Evolutionary conservation across 2,888 invertebrate species (phyloP), one percentile per base, ranked within the genome.

Genomic region (Drosophila paucipuncta): DNA sequence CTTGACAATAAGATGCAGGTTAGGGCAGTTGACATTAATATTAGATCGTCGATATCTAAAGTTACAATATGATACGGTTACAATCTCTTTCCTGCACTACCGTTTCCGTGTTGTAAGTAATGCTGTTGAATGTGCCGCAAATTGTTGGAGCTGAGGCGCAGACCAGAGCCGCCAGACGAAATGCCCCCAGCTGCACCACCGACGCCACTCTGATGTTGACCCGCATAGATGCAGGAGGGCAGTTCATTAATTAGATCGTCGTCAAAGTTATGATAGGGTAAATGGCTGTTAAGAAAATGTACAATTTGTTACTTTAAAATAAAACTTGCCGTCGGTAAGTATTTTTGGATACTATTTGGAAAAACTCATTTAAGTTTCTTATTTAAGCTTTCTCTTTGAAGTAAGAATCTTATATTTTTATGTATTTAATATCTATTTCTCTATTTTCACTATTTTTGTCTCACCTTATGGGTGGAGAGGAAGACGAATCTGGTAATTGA

Each of bases 181-280:
- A 70, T 73, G 60, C 78, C 76, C 10, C 83, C 54, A 33, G 73
- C 59, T 18, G 73, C 75, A 37, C 80, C 75, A 18, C 71, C 65
- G 63, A 78, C 82, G 4, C 74, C 79, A n/a, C 82, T 68, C 92
- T 83, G 94, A 84, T 93, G 95, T 73, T 94, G 96, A 81, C 93
- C 95, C 82, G 93, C 97, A 92, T 97, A 97, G 68, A 97, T 96
- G 92, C 97, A 97, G 49, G 97, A 97, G 0, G 97, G 97, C 80
- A 97, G 94, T 84, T 97, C 97, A 57, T 92, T 93, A 18, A 96
- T 95, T 89, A 95, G 93, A 91, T 96, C 95, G 71, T 93, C 93
- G 49, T 93, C 93, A 59, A 93, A 94, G 69, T 91, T 92, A 64
- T 93, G 93, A 73, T 93, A 93, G 22, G 92, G 92, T 25, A 93